Base-by-base conservation (phyloP, 2,888 invertebrate species). In the Ennomos fuscantarius region DNA sequence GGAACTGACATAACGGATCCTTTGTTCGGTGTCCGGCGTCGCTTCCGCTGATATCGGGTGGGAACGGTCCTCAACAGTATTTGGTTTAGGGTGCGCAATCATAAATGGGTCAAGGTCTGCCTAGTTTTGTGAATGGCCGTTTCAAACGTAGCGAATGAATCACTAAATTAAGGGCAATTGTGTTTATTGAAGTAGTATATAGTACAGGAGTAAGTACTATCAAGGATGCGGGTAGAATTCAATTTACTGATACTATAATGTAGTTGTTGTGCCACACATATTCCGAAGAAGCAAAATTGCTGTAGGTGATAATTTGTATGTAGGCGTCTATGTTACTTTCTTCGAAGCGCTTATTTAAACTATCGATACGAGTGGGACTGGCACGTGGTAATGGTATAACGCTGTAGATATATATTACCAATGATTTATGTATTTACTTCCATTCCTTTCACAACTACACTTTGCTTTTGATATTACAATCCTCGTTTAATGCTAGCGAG, bases 81-180 rank as follows among this genome's bases (percentile, higher is more conserved):
- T 65, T 55, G 60, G 72, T 81, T 84, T 83, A 75, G 86, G 81
- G 82, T 82, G 80, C 78, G 80, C 81, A 81, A 83, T 80, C 76
- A 74, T 64, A 78, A 87, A 75, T 88, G 65, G 89, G 89, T 87
- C 90, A 90, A 90, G 90, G 90, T 77, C 81, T 73, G 68, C 55
- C 65, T 73, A 72, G 69, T 77, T 75, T 24, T 76, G 70, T 83
- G 79, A 83, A 83, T 82, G 79, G 63, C 65, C 69, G 71, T 74
- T 74, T 72, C 61, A 74, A 72, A 66, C 66, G 63, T 70, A 65
- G 73, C 66, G n/a, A n/a, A n/a, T n/a, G n/a, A 63, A 66, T 62
- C 68, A 69, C 66, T 74, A 72, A 81, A 84, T 85, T 83, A 76
- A 67, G 68, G 73, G 73, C 78, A 79, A 63, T 59, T 60, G 42